phyloP scores from a whole-genome alignment of 2,113 vertebrate genomes.

The Sylvilagus bachmani region DNA sequence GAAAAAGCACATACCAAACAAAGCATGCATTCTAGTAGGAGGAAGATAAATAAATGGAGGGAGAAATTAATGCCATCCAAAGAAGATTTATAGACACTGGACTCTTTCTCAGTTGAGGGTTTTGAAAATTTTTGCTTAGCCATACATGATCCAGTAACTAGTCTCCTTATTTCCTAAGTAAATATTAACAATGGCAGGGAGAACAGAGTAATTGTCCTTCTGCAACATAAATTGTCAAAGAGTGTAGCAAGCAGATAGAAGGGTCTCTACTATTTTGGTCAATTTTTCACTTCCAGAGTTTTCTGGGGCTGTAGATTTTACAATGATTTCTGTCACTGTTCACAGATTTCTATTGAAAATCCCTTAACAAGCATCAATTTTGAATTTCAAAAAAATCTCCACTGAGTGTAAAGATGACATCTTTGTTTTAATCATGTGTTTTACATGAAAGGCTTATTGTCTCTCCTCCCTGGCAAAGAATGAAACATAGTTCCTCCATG shows the following conservation, averaged over 20 bases:
- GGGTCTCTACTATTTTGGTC: neutral
- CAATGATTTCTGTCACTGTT: neutral
- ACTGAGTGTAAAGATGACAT: slow-evolving; percentile 17
- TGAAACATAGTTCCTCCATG: neutral
- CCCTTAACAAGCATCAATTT: neutral
- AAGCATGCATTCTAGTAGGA: neutral
- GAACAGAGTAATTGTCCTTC: neutral
- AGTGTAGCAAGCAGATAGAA: neutral
- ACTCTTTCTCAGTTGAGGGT: slow-evolving; percentile 35
- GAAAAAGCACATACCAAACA: neutral
- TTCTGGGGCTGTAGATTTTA: neutral
- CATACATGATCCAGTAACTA: neutral
- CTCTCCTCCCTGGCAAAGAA: neutral
- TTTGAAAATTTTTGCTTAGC: slow-evolving; percentile 30
- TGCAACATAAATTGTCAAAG: neutral
- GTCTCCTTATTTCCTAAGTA: slow-evolving; percentile 11
- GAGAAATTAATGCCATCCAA: slow-evolving; percentile 30
- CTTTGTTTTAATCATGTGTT: neutral
- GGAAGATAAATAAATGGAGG: neutral
- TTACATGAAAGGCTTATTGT: neutral
- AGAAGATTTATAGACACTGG: slow-evolving; percentile 20
- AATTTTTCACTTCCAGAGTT: neutral
- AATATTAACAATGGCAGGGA: neutral
- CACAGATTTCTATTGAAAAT: neutral
- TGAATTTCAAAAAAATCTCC: neutral